phyloP scores from a whole-genome alignment of 2,888 invertebrate species.

The Tromatobia lineatoria region DNA sequence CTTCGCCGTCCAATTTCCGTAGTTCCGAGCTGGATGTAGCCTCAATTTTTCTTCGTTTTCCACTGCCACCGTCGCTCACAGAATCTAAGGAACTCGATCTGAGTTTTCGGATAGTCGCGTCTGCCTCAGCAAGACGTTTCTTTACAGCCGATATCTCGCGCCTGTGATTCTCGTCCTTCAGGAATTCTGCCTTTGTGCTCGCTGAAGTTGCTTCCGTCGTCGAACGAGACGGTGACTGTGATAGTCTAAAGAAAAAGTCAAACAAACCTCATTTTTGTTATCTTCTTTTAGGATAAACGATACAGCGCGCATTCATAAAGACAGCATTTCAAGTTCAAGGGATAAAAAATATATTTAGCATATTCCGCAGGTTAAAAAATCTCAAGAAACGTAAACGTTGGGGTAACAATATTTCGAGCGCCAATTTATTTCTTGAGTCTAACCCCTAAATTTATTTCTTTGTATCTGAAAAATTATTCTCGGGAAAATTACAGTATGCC shows the following conservation, averaged over 20 bases:
- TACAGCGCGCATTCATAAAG: too few species aligned
- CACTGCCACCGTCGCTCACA: constrained; percentile 36
- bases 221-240: constrained; percentile 69
- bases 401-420: too few species aligned
- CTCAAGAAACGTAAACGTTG: too few species aligned
- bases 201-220: constrained; percentile 56
- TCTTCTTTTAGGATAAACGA: background rate
- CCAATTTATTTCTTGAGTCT: too few species aligned
- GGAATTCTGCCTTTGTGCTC: constrained; percentile 72
- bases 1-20: constrained; percentile 86
- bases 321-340: too few species aligned
- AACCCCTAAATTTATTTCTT: too few species aligned
- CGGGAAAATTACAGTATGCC: too few species aligned
- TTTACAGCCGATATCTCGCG: constrained; percentile 76
- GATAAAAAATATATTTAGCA: too few species aligned
- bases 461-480: too few species aligned
- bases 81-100: constrained; percentile 69
- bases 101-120: constrained; percentile 75
- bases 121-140: constrained; percentile 78
- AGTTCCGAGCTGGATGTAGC: constrained; percentile 79
- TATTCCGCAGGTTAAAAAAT: too few species aligned
- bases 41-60: constrained; percentile 62
- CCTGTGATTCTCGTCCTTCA: constrained; percentile 77
- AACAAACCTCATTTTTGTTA: background rate
- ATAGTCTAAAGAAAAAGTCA: constrained; percentile 57